A percentile compares a stretch with the other conserved stretches of the same genome.
phyloP scores from a whole-genome alignment of 2,113 vertebrate species.

The Amblyornis subalaris region DNA sequence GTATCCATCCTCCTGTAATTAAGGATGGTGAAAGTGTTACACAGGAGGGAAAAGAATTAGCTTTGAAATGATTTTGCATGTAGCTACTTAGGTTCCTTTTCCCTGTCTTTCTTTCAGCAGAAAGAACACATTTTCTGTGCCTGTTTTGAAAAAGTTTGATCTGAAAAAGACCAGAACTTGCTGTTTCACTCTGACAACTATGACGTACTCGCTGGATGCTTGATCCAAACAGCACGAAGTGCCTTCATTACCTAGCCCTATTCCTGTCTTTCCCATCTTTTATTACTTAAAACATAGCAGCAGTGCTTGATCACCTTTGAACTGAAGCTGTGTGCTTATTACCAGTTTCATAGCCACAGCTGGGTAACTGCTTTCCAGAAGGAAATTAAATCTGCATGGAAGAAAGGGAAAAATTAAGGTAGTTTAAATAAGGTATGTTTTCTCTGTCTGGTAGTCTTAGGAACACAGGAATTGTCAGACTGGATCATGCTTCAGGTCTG shows the following conservation, averaged over 20 bases:
- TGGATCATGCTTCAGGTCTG: background rate
- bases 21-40: background rate
- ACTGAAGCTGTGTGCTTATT: conserved; percentile 30
- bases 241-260: background rate
- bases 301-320: conserved; percentile 31
- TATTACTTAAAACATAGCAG: background rate
- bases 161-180: conserved; percentile 33
- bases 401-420: conserved; percentile 7
- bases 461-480: background rate
- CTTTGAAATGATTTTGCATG: background rate
- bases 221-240: background rate
- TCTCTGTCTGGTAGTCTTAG: background rate
- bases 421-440: conserved; percentile 10
- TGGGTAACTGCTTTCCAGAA: conserved; percentile 39
- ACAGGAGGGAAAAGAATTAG: background rate
- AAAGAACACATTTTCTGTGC: background rate
- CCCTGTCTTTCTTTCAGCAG: background rate
- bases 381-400: conserved; percentile 53
- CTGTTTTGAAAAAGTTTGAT: background rate
- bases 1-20: background rate
- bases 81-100: background rate
- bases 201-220: background rate
- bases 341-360: conserved; percentile 29
- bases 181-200: background rate
- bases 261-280: conserved; percentile 12